Percentiles rank a stretch among this genome's conserved stretches.
Evolutionary conservation across 2,113 vertebrate species (phyloP).

Genomic region (Brienomyrus longianalis): DNA sequence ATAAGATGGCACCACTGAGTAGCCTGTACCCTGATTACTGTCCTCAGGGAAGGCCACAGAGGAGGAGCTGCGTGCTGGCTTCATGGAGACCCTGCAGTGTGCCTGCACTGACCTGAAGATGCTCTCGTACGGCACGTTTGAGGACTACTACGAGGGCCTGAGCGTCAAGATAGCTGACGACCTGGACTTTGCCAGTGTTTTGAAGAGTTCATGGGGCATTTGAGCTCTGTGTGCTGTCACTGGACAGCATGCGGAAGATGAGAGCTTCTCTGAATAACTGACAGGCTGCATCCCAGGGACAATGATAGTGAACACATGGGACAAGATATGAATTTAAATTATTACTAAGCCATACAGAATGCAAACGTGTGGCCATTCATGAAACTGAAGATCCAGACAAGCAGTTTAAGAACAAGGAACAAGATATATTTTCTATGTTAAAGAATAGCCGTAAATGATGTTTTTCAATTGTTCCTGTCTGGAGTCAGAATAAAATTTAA

Average conservation of each 20-base stretch:
- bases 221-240: conserved; percentile 28
- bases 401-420: not conserved
- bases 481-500: not conserved
- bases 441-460: not conserved
- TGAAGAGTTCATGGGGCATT: conserved; percentile 66
- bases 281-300: not conserved
- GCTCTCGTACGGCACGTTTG: conserved; percentile 70
- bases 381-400: not conserved
- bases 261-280: not conserved
- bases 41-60: conserved; percentile 56
- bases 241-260: conserved; percentile 14
- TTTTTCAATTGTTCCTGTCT: not conserved
- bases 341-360: not conserved
- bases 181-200: conserved; percentile 62
- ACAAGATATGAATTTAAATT: not conserved
- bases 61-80: conserved; percentile 58
- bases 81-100: conserved; percentile 61
- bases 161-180: conserved; percentile 58
- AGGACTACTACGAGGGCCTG: conserved; percentile 74
- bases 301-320: not conserved
- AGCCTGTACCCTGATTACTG: not conserved
- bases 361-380: not conserved
- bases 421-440: not conserved
- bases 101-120: conserved; percentile 51
- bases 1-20: not conserved